Evolutionary conservation across 2,888 invertebrate species (phyloP).

Genomic region (Agrochola litura): DNA sequence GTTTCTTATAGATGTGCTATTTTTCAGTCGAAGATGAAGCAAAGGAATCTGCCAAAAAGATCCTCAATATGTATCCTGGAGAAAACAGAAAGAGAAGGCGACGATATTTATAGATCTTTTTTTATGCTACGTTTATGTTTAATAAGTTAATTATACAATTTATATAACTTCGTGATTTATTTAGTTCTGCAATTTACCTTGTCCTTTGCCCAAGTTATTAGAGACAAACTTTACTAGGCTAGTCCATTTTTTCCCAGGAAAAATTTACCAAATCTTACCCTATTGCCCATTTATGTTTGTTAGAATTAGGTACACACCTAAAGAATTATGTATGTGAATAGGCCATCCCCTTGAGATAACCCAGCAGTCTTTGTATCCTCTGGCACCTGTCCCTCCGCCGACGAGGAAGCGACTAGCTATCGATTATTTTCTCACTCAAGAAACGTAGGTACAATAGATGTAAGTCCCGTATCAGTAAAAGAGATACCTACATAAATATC

Average conservation of each 20-base stretch:
- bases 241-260: neutral
- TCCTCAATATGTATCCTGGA: constrained; percentile 74
- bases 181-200: neutral
- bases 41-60: constrained; percentile 68
- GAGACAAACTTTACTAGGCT: neutral
- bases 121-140: neutral
- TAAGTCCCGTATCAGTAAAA: neutral
- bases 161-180: constrained; percentile 9
- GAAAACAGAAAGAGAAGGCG: constrained; percentile 72
- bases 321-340: neutral
- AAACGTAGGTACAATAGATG: neutral
- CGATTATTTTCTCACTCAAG: neutral
- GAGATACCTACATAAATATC: neutral
- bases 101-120: constrained; percentile 37
- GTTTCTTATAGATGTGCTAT: neutral
- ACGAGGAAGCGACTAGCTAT: neutral
- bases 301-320: neutral
- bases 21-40: constrained; percentile 78
- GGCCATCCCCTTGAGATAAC: neutral
- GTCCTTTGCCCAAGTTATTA: neutral
- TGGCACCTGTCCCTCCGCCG: neutral
- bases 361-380: neutral
- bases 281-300: neutral
- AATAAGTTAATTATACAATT: neutral
- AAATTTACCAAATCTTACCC: neutral